Base-by-base conservation (phyloP, 2,797 vertebrate genomes). In the Etheostoma nigrum region DNA sequence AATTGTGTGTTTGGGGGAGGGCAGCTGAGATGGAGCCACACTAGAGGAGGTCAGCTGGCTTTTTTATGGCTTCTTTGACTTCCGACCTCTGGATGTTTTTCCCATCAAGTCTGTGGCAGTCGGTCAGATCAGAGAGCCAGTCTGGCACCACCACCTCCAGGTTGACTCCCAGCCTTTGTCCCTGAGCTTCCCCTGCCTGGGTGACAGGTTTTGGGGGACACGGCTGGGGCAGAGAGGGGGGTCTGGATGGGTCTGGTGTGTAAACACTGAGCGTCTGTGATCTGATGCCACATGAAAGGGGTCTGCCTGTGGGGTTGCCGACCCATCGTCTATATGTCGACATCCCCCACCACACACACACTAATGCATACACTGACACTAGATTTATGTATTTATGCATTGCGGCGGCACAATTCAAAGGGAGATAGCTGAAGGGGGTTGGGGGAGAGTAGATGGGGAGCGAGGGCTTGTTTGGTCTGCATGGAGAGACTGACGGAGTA, bases 351-450 rank as follows among this genome's bases (percentile, higher is more conserved):
- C 77, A 51, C 60, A 67, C 75, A 51, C 67, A 53, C 18, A 27
- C 71, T 23, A 61, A 83, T 15, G 61, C 72, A 79, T 57, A 67
- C 60, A 63, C 84, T 82, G 84, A 86, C 86, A 83, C 64, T 40
- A 91, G 86, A 95, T 94, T 94, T 92, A 94, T 95, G 91, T 90
- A 94, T 93, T 93, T 94, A 95, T 94, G 88, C 92, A 87, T 85
- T 81, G 70, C 58, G 65, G 79, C 88, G 83, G 90, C 85, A 72
- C 52, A 76, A 72, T 89, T 94, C 85, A 93, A 94, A 94, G 90
- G 83, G 76, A 76, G 76, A 61, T 54, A 76, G 67, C 80, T 86
- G 81, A 67, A 83, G 81, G 88, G 81, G 83, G 81, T n/a, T 60
- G 67, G 67, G 80, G 73, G 60, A 33, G 63, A 52, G 64, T 48